Conservation (phyloP, 2,797 vertebrate genomes). For the Siniperca undulata region DNA sequence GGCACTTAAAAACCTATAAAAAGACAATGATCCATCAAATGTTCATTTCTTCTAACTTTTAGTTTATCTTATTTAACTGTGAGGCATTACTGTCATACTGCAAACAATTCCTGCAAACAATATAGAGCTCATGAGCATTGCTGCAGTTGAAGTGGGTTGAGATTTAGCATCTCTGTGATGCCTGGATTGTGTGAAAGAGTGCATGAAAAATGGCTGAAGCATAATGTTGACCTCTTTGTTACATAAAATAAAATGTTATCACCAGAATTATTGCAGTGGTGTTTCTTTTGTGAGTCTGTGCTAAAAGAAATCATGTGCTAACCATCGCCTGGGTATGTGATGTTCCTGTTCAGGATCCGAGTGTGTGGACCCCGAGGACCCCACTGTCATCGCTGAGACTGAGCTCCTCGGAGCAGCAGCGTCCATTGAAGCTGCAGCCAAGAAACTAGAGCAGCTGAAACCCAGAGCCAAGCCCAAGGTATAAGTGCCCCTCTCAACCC, state of each 20-base stretch:
- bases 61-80: slow-evolving; percentile 63
- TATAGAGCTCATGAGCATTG: not conserved
- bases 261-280: not conserved
- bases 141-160: not conserved
- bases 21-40: slow-evolving; percentile 74
- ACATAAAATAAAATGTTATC: slow-evolving; percentile 7
- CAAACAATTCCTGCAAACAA: slow-evolving; percentile 12
- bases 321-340: slow-evolving; percentile 24
- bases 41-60: slow-evolving; percentile 51
- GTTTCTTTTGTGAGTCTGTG: not conserved
- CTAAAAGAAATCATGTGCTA: slow-evolving; percentile 21
- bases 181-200: not conserved
- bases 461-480: slow-evolving; percentile 99
- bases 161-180: slow-evolving; percentile 13
- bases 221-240: slow-evolving; percentile 13
- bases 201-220: slow-evolving; percentile 9
- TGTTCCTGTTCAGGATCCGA: slow-evolving; percentile 90
- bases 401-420: slow-evolving; percentile 97
- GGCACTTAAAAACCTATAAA: slow-evolving; percentile 78
- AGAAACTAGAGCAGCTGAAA: slow-evolving; percentile 98
- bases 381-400: slow-evolving; percentile 96
- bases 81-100: slow-evolving; percentile 39
- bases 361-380: slow-evolving; percentile 97
- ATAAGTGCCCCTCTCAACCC: slow-evolving; percentile 71
- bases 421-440: slow-evolving; percentile 99